Base-by-base conservation (phyloP, 2,797 vertebrate genomes). In the Pseudochirops cupreus region DNA sequence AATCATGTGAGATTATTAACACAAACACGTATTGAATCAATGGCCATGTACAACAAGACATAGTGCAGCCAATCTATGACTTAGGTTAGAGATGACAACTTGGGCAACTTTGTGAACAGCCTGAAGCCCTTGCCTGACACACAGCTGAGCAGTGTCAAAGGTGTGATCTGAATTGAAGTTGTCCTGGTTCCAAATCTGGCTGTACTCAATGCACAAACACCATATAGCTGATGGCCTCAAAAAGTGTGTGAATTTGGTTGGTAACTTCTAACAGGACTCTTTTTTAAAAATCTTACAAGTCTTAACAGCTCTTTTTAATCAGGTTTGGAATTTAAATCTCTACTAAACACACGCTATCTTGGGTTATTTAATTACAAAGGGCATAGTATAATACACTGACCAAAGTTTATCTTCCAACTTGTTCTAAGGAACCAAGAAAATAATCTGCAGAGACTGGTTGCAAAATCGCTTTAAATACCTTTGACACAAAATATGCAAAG, bases 341-440 rank as follows among this genome's bases (percentile, higher is more conserved):
- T 90, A 92, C 96, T 97, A 96, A 98, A 98, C n/a, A 95, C 97
- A 55, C n/a, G 95, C 97, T 98, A 98, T 97, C 98, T 96, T 87
- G 59, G 0, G 0, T 97, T 98, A 96, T 97, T 98, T 97, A 94
- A 96, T 98, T 97, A 97, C 98, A 98, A 98, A 98, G 98, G 98
- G 97, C 98, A 98, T 9, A 95, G 97, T 95, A 91, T 97, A 98
- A 98, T 59, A 94, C 90, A 39, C 74, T 94, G 97, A 94, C 95
- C 98, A 97, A 98, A 97, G 98, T 98, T 98, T 98, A 97, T 97
- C 97, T 97, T 98, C 95, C 97, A 96, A 4, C 90, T 4, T 55
- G 96, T 96, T 96, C 96, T 94, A 96, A 97, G 90, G 95, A 97
- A 95, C 62, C 46, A 92, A 96, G 96, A 95, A 96, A 96, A 94